Evolutionary conservation across 1,140 invertebrate genomes (phyloP), one percentile per base, ranked within the genome.

Genomic region (Dolichoris vasculosae): DNA sequence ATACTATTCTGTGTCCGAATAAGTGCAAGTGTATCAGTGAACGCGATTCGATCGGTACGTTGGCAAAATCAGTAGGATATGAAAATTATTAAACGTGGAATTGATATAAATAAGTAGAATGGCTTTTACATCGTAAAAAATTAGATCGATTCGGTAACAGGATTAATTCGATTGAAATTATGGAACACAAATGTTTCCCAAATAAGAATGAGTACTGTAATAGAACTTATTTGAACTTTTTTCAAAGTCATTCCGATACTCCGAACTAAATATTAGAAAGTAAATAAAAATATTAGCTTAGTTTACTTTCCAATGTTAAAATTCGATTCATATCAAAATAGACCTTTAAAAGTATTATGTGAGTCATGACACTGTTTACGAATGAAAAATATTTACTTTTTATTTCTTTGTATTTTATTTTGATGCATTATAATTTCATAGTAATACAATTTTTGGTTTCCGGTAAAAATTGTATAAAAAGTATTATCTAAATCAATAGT

Each of bases 81-180:
- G 51, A 63, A 83, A 83, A 76, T 76, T 38, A 83, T 83, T 83
- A 83, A 76, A 76, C n/a, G 35, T 63, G 71, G 35, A 46, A 64
- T 76, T 64, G 64, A 51, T 76, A 55, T 59, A 55, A 38, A 82
- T 32, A 55, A 26, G 23, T 32, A 20, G 30, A 71, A 30, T 40
- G 13, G 48, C 69, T 75, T 82, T 20, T 48, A 59, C 48, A 43
- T 59, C 48, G 35, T 69, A 23, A 82, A 59, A 59, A 40, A 82
- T 51, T 83, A 30, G 35, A 83, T 64, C 67, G n/a, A 46, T 63
- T 64, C 20, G 2, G 23, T 26, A 26, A 9, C 3, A 59, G 23
- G 26, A 59, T 59, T 59, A 59, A 59, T 59, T 59, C 23, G 1
- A 26, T 3, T 59, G 55, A 26, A 26, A 9, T 26, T 7, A 26